Conservation (phyloP, 35 echinoderm and acorn worm species). For the Holothuria glaberrima region DNA sequence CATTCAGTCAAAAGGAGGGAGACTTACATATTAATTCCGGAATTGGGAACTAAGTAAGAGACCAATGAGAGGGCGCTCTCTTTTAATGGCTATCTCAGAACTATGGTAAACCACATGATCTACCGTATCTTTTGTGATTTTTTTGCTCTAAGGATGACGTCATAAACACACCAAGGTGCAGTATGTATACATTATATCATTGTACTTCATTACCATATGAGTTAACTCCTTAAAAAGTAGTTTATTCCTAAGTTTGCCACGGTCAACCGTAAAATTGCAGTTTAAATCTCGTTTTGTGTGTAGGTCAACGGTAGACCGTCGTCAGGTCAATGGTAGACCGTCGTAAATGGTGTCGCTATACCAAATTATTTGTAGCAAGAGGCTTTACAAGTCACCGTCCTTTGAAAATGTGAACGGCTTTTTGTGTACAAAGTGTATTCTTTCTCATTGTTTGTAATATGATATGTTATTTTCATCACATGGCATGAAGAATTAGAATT, state of each 20-base stretch:
- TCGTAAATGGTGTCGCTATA: neutral
- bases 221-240: no score
- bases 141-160: neutral
- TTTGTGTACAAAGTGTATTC: neutral
- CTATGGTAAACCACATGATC: neutral
- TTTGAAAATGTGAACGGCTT: neutral
- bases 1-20: neutral
- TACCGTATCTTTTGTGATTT: neutral
- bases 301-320: neutral
- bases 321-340: conserved; percentile 6
- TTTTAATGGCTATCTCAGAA: neutral
- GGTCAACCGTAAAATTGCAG: neutral
- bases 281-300: neutral
- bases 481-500: neutral
- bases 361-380: neutral
- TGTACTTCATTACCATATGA: no score
- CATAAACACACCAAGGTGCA: no score
- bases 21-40: neutral
- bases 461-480: neutral
- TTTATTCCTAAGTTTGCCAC: no score
- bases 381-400: neutral
- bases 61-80: neutral
- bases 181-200: no score
- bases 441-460: neutral
- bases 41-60: neutral